phyloP scores from a whole-genome alignment of 2,113 vertebrate genomes.

The Chloropsis cyanopogon region DNA sequence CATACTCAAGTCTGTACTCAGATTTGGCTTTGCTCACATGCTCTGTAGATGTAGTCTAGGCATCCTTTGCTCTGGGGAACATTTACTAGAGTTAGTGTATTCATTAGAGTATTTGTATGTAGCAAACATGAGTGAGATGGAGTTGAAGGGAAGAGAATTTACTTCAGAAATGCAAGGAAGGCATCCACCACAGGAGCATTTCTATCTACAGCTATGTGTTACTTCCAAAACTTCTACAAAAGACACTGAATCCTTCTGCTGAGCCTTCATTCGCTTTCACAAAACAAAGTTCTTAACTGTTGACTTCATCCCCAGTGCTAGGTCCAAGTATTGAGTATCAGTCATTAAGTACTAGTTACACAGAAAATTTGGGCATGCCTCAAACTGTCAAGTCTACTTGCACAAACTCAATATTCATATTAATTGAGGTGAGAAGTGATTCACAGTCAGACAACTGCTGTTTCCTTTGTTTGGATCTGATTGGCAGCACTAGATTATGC shows the following conservation, averaged over 20 bases:
- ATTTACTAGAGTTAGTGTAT: background rate
- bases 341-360: slow-evolving; percentile 11
- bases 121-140: background rate
- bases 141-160: background rate
- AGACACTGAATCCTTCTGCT: background rate
- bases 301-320: slow-evolving; percentile 14
- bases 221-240: background rate
- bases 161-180: background rate
- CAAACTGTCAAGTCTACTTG: slow-evolving; percentile 47
- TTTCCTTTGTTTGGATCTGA: slow-evolving; percentile 52
- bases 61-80: background rate
- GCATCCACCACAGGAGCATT: background rate
- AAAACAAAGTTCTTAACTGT: slow-evolving; percentile 25
- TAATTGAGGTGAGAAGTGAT: slow-evolving; percentile 61
- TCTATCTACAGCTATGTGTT: background rate
- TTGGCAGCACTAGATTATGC: slow-evolving; percentile 44
- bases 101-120: background rate
- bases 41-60: background rate
- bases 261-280: background rate
- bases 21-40: background rate
- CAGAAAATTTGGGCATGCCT: slow-evolving; percentile 54
- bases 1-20: background rate
- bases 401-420: slow-evolving; percentile 42
- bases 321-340: slow-evolving; percentile 22
- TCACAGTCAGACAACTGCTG: slow-evolving; percentile 31